phyloP scores from a whole-genome alignment of 1,140 invertebrate species.

The Dermatophagoides farinae region DNA sequence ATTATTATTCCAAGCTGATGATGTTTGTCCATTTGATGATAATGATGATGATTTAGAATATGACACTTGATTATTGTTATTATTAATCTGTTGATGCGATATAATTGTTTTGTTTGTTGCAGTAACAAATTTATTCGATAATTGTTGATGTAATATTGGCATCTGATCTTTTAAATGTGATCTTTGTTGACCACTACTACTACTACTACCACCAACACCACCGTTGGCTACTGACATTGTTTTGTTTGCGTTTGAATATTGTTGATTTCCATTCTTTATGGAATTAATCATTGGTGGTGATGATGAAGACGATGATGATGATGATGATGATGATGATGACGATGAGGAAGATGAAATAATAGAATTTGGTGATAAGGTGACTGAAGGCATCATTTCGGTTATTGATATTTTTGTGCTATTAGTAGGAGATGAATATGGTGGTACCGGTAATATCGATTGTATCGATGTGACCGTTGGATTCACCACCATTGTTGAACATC shows the following conservation, averaged over 20 bases:
- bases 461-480: too few relatives aligned
- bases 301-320: neutral
- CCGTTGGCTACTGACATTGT: neutral
- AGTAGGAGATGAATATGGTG: neutral
- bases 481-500: too few relatives aligned
- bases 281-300: neutral
- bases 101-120: neutral
- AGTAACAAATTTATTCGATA: neutral
- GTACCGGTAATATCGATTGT: too few relatives aligned
- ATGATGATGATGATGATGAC: conserved; percentile 1
- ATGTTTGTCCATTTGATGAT: too few relatives aligned
- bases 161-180: conserved; percentile 6
- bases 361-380: conserved; percentile 2
- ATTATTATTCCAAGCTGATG: too few relatives aligned
- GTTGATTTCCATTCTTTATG: neutral
- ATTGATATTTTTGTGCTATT: neutral
- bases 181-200: neutral
- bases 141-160: conserved; percentile 9
- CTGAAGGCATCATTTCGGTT: neutral
- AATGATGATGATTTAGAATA: too few relatives aligned
- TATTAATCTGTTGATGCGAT: too few relatives aligned
- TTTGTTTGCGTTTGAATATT: neutral
- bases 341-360: conserved; percentile 14
- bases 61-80: too few relatives aligned
- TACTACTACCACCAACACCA: too few relatives aligned